A percentile compares a stretch with the other conserved stretches of the same genome.
Evolutionary conservation across 2,113 vertebrate genomes (phyloP).

Genomic region (Amazona vittata): DNA sequence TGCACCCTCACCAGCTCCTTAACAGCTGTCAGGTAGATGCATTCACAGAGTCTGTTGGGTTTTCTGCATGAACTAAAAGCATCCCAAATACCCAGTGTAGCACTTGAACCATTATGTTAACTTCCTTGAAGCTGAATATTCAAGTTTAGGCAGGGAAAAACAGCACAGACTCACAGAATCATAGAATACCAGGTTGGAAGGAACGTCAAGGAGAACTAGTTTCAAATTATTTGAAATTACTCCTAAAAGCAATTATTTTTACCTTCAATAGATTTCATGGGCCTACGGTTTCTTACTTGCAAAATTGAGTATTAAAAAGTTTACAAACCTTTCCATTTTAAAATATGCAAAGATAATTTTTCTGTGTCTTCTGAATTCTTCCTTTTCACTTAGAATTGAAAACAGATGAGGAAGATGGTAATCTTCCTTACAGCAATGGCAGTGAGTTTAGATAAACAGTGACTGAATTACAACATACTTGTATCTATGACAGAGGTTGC

Average conservation of each 20-base stretch:
- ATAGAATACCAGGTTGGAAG: background rate
- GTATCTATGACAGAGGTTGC: rapidly evolving
- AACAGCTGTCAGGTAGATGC: background rate
- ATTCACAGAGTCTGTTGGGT: background rate
- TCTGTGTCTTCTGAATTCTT: background rate
- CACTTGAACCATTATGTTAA: background rate
- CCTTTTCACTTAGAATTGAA: background rate
- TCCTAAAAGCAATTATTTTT: background rate
- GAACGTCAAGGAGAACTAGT: background rate
- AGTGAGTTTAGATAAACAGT: background rate
- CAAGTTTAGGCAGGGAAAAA: background rate
- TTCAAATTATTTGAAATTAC: background rate
- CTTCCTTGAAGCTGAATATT: background rate
- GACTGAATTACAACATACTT: background rate
- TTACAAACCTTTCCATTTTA: background rate
- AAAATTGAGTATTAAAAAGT: background rate
- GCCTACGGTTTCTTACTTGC: background rate
- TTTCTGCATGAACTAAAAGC: background rate
- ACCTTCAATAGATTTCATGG: background rate
- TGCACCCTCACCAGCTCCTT: background rate
- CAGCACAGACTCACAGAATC: background rate
- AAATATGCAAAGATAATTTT: background rate
- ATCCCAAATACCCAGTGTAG: background rate
- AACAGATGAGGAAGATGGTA: background rate
- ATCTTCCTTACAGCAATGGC: no score